phyloP scores from a whole-genome alignment of 2,888 invertebrate genomes.

The Acanthoscelides obtectus region DNA sequence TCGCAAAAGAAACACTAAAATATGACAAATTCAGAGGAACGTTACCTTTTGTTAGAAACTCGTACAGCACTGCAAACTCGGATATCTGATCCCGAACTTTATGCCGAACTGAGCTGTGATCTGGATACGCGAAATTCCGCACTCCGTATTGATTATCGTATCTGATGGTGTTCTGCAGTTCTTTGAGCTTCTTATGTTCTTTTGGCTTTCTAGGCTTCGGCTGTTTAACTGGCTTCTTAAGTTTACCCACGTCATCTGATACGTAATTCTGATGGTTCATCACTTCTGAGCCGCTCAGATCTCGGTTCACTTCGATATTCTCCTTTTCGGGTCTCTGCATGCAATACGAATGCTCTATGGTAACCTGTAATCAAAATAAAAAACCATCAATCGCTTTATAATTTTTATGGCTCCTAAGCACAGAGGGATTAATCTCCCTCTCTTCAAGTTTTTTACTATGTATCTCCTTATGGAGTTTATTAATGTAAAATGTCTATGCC shows the following conservation, averaged over 20 bases:
- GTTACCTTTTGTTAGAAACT: conserved; percentile 81
- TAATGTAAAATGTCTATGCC: too few relatives aligned
- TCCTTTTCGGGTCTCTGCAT: conserved; percentile 56
- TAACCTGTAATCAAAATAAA: too few relatives aligned
- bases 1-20: too few relatives aligned
- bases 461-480: too few relatives aligned
- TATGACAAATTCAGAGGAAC: too few relatives aligned
- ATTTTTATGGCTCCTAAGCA: too few relatives aligned
- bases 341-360: conserved; percentile 81
- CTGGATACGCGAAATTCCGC: conserved; percentile 18
- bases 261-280: conserved; percentile 52
- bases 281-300: conserved; percentile 48
- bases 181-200: conserved; percentile 41
- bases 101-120: conserved; percentile 44
- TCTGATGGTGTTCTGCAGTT: conserved; percentile 40
- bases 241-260: conserved; percentile 20
- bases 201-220: conserved; percentile 37
- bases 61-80: conserved; percentile 80
- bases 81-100: conserved; percentile 64
- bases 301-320: conserved; percentile 18
- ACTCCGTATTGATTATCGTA: conserved; percentile 27
- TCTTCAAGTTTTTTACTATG: too few relatives aligned
- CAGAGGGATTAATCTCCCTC: too few relatives aligned
- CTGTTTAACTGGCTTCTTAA: conserved; percentile 33
- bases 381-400: too few relatives aligned